Evolutionary conservation across 2,113 vertebrate species (phyloP), one percentile per base, ranked within the genome.

Genomic region (Ramphastos sulfuratus): DNA sequence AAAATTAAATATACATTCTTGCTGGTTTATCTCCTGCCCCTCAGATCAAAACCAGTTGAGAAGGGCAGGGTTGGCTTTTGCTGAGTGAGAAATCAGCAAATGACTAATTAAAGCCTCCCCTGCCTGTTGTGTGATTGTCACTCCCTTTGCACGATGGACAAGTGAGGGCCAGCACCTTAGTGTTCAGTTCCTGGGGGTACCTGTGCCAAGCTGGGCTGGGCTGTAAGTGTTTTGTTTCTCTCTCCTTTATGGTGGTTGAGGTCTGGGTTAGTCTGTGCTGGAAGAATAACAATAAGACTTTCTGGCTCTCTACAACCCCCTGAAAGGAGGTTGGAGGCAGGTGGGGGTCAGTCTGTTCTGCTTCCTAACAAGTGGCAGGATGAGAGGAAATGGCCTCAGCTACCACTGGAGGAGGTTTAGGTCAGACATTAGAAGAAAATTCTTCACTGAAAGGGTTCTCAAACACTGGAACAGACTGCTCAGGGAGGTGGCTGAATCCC

Each of bases 81-180:
- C 94, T 94, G 90, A 78, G 85, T 73, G 94, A 81, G 91, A 87
- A 93, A 86, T 79, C 50, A 1, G 16, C 65, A 86, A 79, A 96
- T 96, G 95, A 95, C 69, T 95, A 95, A 95, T 72, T 50, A 81
- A 84, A 90, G 83, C 31, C 54, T 87, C 61, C 74, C n/a, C 72
- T 80, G 87, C 78, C 58, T 0, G 2, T 78, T 91, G 42, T 4
- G 76, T 78, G 87, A 64, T 91, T 94, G 91, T 89, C 75, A 33
- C 65, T 78, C 72, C 37, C 42, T 63, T 72, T 70, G 73, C 12
- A 6, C 39, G 75, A 85, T 4, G 91, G 87, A 91, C 78, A 92
- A 19, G 65, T 3, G 0, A 6, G 31, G n/a, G 59, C 30, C 72
- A 63, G 24, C 6, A 7, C 1, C 19, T 19, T 58, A 77, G 93